Base-by-base conservation (phyloP, 2,113 vertebrate genomes). In the Sinosuthora webbiana region DNA sequence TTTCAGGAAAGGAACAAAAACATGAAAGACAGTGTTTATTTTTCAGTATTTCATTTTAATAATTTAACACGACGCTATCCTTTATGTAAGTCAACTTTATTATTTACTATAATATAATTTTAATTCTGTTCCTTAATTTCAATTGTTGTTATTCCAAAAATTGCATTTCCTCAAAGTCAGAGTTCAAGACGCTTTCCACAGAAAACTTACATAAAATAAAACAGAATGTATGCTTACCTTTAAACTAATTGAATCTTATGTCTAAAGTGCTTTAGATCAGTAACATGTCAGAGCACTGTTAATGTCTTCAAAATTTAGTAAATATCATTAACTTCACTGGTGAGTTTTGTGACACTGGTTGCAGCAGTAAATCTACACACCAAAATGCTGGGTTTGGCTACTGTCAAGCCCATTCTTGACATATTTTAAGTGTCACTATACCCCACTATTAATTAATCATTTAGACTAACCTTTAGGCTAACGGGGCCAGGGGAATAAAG, bases 201-300 rank as follows among this genome's bases (percentile, higher is more conserved):
- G 52, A 71, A 35, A 87, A 20, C 4, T 50, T 23, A 28, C 4
- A 13, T 42, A 20, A 78, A 60, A 57, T 5, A 45, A 68, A 82
- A 83, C 14, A 50, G 9, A 68, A 62, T 2, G 8, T 4, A 20
- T 6, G 11, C 5, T 71, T 42, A 56, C 24, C 47, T 89, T 39
- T 25, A 15, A 87, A 35, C 14, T 64, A 71, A 71, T 9, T 24
- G 10, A 59, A 25, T 49, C 18, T 52, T 76, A 35, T 0, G 4
- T 16, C 33, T 30, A 27, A 35, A 75, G 62, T 11, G 10, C 28
- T 47, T 85, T 30, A 50, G 7, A 45, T n/a, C 13, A 67, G 6
- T 13, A 63, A 45, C 0, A 1, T 18, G 31, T 1, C 3, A 56
- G 17, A 55, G 33, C 3, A 28, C 10, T 41, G 11, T 35, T 64